These are phyloP conservation scores for Lasioglossum vierecki DNA, from an alignment of 2,888 invertebrate species.

Conservation along the genomic window DNA sequence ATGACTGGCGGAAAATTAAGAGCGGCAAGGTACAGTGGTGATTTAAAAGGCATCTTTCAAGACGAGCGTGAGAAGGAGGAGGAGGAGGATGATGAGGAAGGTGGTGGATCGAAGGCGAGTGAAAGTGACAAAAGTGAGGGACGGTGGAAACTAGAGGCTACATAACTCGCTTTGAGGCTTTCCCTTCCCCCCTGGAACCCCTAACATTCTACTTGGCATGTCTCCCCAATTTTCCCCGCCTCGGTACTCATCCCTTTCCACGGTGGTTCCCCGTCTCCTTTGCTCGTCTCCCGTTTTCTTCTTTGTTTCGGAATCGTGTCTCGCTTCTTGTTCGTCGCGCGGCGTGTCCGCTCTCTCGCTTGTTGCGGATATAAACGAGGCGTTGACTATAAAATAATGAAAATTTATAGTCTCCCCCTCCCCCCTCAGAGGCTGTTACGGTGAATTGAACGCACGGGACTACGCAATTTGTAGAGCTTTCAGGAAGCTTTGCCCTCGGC, in stretches of 20 bases:
- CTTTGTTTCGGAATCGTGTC: slow-evolving; percentile 46
- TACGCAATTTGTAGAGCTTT: slow-evolving; percentile 80
- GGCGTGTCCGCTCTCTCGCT: slow-evolving; percentile 60
- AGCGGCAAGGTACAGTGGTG: slow-evolving; percentile 25
- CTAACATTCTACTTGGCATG: slow-evolving; percentile 19
- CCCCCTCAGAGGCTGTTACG: slow-evolving; percentile 51
- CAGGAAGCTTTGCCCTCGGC: slow-evolving; percentile 75
- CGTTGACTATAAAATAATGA: slow-evolving; percentile 81
- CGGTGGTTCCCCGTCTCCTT: slow-evolving; percentile 3
- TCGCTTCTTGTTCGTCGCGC: slow-evolving; percentile 26
- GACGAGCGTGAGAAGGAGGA: background rate
- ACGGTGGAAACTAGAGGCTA: slow-evolving; percentile 41
- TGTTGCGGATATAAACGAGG: slow-evolving; percentile 78
- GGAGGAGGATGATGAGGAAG: background rate
- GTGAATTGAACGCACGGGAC: slow-evolving; percentile 68
- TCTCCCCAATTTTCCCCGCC: slow-evolving; percentile 24
- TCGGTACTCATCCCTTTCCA: background rate
- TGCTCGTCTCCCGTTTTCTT: slow-evolving; percentile 3
- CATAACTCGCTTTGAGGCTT: slow-evolving; percentile 51
- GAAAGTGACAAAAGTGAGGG: slow-evolving; percentile 58
- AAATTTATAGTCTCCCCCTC: slow-evolving; percentile 74
- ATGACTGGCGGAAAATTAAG: slow-evolving; percentile 54
- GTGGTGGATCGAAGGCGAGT: slow-evolving; percentile 33
- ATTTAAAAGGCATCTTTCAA: slow-evolving; percentile 43
- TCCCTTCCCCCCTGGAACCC: slow-evolving; percentile 18